These are phyloP conservation scores for Plagodis dolabraria DNA, from an alignment of 2,888 invertebrate species.

Conservation along the genomic window DNA sequence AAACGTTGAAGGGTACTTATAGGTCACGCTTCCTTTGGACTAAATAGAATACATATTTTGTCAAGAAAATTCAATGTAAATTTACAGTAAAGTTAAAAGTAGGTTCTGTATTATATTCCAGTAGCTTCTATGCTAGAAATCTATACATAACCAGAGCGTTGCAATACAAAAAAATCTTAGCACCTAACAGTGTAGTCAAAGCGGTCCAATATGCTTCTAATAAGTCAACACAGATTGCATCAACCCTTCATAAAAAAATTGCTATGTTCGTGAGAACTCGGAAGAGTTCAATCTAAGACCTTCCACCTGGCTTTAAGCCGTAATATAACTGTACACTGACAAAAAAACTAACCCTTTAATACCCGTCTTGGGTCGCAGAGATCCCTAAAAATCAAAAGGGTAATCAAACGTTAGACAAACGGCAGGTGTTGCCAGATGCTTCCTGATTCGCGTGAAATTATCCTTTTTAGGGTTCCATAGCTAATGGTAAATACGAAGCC, in stretches of 20 bases:
- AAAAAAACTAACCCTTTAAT: conserved; percentile 64
- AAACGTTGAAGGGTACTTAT: no score
- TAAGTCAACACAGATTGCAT: conserved; percentile 27
- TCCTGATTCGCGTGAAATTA: conserved; percentile 81
- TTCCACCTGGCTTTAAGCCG: conserved; percentile 70
- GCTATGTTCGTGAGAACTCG: conserved; percentile 70
- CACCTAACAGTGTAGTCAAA: no score
- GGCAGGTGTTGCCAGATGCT: conserved; percentile 80
- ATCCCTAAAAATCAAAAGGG: conserved; percentile 48
- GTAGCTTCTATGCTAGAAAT: no score
- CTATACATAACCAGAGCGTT: no score
- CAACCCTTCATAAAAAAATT: conserved; percentile 26
- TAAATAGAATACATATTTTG: no score
- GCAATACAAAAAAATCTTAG: no score
- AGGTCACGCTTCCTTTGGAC: no score
- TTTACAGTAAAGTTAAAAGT: no score
- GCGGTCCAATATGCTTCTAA: no score
- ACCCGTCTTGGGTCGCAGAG: conserved; percentile 56
- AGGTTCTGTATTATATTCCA: no score
- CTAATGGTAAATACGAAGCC: no score
- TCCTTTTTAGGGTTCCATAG: conserved; percentile 45
- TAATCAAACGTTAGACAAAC: conserved; percentile 68
- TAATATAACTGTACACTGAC: conserved; percentile 70
- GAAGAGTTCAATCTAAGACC: conserved; percentile 51
- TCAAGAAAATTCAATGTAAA: no score